A percentile compares a stretch with the other conserved stretches of the same genome.
Conservation (phyloP, 2,797 vertebrate genomes). For the Acipenser transmontanus region DNA sequence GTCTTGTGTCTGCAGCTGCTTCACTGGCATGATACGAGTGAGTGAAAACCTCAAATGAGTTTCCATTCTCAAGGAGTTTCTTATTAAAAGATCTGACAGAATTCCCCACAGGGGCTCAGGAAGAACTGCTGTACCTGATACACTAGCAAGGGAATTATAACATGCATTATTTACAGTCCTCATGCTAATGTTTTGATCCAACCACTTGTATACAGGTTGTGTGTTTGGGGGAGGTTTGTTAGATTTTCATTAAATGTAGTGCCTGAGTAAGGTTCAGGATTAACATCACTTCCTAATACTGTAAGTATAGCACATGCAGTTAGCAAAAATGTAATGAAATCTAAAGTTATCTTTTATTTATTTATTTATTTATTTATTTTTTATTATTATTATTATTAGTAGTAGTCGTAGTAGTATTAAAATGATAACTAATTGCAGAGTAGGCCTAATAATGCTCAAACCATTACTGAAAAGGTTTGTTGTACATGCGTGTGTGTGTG, state of each 20-base stretch:
- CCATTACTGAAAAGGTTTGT: too few relatives aligned
- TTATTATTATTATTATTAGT: too few relatives aligned
- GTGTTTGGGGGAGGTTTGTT: slow-evolving; percentile 35
- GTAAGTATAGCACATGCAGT: slow-evolving; percentile 15
- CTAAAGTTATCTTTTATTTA: too few relatives aligned
- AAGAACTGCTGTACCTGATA: slow-evolving; percentile 32
- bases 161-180: slow-evolving; percentile 21
- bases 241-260: slow-evolving; percentile 22
- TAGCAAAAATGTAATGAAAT: slow-evolving; percentile 10
- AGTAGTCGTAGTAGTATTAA: too few relatives aligned
- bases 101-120: slow-evolving; percentile 30
- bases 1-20: not conserved
- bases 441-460: too few relatives aligned
- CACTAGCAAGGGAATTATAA: slow-evolving; percentile 25
- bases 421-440: too few relatives aligned
- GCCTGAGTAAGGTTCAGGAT: too few relatives aligned
- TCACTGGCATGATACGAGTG: slow-evolving; percentile 7
- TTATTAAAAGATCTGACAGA: slow-evolving; percentile 15
- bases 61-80: slow-evolving; percentile 24
- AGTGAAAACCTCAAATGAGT: slow-evolving; percentile 11
- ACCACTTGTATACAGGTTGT: slow-evolving; percentile 45
- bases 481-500: too few relatives aligned
- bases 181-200: slow-evolving; percentile 42
- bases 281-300: slow-evolving; percentile 20
- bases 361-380: too few relatives aligned